These are phyloP conservation scores for Corythornis madagascariensis DNA, from an alignment of 2,113 vertebrate species.

Conservation along the genomic window DNA sequence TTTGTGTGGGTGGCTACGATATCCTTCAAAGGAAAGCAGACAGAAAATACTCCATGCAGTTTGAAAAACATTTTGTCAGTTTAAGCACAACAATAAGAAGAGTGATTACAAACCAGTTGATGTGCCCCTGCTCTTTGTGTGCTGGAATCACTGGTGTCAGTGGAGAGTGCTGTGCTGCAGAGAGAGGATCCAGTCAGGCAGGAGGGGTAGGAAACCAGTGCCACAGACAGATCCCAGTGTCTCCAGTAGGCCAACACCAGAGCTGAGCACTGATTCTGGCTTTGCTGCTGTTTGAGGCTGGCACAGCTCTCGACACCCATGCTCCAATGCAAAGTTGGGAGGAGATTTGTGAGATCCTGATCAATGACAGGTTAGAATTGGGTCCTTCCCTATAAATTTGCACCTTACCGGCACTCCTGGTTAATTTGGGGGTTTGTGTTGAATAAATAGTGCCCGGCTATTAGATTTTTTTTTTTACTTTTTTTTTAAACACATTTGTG, in stretches of 20 bases:
- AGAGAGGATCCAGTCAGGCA: not conserved
- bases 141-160: not conserved
- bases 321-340: not conserved
- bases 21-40: not conserved
- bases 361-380: not conserved
- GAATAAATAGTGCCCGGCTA: conserved; percentile 15
- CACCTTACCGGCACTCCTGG: not conserved
- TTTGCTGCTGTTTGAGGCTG: not conserved
- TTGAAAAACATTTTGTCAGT: not conserved
- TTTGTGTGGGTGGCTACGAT: not conserved
- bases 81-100: not conserved
- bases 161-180: not conserved
- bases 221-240: not conserved
- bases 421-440: conserved; percentile 5
- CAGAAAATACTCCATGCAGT: not conserved
- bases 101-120: not conserved
- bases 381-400: not conserved
- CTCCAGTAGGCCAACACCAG: not conserved
- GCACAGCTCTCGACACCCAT: not conserved
- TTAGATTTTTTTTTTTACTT: not conserved
- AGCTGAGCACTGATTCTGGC: not conserved
- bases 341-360: not conserved
- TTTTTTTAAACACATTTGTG: conserved; percentile 5
- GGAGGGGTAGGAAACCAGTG: not conserved
- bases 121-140: not conserved